Percentiles rank a stretch among this genome's conserved stretches.
These are phyloP conservation scores for Erpobdella octoculata DNA, from an alignment of 2,888 invertebrate genomes.

Conservation along the genomic window DNA sequence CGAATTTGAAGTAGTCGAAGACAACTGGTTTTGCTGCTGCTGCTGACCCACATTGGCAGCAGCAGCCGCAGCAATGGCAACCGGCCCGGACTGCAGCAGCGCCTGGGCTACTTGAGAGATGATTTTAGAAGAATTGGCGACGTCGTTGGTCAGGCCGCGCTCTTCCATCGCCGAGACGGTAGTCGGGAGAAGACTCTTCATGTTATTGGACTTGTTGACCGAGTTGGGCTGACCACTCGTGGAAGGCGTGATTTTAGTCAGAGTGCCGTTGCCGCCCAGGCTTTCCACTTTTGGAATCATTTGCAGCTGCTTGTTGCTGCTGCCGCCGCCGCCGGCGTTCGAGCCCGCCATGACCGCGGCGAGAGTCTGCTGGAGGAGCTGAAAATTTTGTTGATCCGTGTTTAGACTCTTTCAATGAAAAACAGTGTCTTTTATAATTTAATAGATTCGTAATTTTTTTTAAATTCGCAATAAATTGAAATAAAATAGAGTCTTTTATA, in stretches of 20 bases:
- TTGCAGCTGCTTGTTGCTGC: constrained; percentile 6
- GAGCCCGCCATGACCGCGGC: constrained; percentile 19
- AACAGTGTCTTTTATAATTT: no score
- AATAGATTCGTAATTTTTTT: no score
- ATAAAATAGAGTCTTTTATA: no score
- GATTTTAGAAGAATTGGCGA: not conserved
- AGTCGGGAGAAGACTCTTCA: not conserved
- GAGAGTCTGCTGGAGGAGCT: constrained; percentile 25
- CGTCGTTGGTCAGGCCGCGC: not conserved
- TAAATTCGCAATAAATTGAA: no score
- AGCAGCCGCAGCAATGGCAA: not conserved
- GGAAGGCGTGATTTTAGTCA: not conserved
- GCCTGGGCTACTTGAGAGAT: constrained; percentile 21
- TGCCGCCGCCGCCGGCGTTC: not conserved
- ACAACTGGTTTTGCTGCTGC: not conserved
- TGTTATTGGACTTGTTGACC: not conserved
- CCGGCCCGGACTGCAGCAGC: not conserved
- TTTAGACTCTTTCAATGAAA: no score
- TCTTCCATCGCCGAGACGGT: not conserved
- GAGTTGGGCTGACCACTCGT: not conserved
- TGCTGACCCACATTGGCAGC: not conserved
- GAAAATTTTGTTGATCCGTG: not conserved
- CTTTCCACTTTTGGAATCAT: not conserved
- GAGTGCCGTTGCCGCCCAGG: not conserved
- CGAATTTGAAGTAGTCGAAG: not conserved